These are phyloP conservation scores for Chroicocephalus ridibundus DNA, from an alignment of 2,113 vertebrate genomes.

Conservation along the genomic window DNA sequence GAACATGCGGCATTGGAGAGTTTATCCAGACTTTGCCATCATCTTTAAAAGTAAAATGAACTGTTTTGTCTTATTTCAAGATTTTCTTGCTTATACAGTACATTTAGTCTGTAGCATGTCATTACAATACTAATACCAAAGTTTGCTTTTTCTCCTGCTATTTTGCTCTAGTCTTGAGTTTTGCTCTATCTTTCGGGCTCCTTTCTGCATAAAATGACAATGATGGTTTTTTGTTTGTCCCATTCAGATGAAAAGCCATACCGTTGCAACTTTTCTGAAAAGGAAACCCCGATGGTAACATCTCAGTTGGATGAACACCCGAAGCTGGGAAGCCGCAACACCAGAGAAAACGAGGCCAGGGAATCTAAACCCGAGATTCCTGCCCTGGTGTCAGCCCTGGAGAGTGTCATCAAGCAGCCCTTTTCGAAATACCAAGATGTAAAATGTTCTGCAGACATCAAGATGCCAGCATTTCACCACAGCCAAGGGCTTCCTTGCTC, in stretches of 20 bases:
- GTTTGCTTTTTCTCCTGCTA: not conserved
- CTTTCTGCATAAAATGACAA: constrained; percentile 19
- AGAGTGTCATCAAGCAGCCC: constrained; percentile 42
- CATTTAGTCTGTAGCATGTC: not conserved
- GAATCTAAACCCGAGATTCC: constrained; percentile 43
- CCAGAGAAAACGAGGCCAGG: constrained; percentile 2
- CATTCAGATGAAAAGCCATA: constrained; percentile 82
- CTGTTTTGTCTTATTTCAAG: not conserved
- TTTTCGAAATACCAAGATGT: constrained; percentile 70
- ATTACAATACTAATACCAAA: not conserved
- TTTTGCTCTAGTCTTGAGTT: not conserved
- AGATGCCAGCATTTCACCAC: constrained; percentile 74
- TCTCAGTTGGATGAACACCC: constrained; percentile 71
- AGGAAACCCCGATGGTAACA: constrained; percentile 56
- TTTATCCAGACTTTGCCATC: not conserved
- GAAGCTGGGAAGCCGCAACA: not conserved
- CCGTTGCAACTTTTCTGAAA: constrained; percentile 75
- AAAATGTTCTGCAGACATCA: constrained; percentile 71
- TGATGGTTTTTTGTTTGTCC: constrained; percentile 41
- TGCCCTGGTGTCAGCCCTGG: constrained; percentile 1
- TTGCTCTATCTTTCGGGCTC: not conserved
- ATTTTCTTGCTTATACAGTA: not conserved
- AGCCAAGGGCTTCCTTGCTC: constrained; percentile 61
- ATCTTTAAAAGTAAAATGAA: not conserved
- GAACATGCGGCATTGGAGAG: not conserved